Evolutionary conservation across 2,113 vertebrate species (phyloP), one percentile per base, ranked within the genome.

Genomic region (Eublepharis macularius): DNA sequence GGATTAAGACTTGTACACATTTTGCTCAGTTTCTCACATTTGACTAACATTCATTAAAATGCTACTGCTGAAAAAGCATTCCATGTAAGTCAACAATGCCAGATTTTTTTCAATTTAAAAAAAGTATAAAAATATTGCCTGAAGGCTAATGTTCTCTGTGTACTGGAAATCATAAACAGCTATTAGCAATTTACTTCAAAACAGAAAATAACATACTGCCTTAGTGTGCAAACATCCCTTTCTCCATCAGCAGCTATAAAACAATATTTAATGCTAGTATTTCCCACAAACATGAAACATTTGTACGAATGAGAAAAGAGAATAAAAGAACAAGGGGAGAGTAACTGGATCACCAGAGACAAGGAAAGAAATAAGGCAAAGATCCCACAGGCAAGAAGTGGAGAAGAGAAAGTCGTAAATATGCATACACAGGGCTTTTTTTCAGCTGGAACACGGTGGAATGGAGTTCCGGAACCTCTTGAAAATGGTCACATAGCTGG

Each of bases 1-100:
- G 76, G 66, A 89, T 82, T 87, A 57, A 80, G 84, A 92, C 85
- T 57, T 77, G 84, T 89, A 87, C 81, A 85, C 82, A 89, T 90
- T 90, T 88, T 90, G 78, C 74, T 78, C 88, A 89, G 88, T 74
- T 88, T 87, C 69, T 49, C 45, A 57, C 19, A 81, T 17, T 21
- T 79, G 82, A 90, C 68, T 77, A 92, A 88, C 86, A 81, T 76
- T 92, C 76, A 75, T 80, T 63, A 70, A 47, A 24, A 43, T 39
- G 6, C 34, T 39, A 81, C 19, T 14, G 11, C 21, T 81, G 11
- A 66, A 80, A 39, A 26, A 63, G 41, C 43, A 85, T 49, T 36
- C 13, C 41, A 29, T 51, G 68, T 51, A 70, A 9, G 29, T 63
- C 54, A n/a, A 47, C 24, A 54, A 17, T 45, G 1, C 11, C 21